Evolutionary conservation across 2,888 invertebrate species (phyloP).

Genomic region (Yponomeuta evonymella): DNA sequence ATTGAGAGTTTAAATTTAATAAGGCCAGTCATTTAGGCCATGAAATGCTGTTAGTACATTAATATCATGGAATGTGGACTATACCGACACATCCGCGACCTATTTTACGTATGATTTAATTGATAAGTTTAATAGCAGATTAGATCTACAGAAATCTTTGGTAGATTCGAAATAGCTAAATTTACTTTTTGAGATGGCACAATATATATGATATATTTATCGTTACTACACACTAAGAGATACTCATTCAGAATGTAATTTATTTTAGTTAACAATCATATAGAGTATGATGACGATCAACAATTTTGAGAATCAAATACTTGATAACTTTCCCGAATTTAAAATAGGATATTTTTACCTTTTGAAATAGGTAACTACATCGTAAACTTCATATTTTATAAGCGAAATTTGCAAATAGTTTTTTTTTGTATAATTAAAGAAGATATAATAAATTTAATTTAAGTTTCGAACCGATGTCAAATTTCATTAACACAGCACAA

Average conservation of each 20-base stretch:
- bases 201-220: not conserved
- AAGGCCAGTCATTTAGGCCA: slow-evolving; percentile 1
- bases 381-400: not conserved
- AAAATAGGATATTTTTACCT: not conserved
- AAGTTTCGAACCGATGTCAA: too few species aligned
- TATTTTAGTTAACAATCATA: too few species aligned
- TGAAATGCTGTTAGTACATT: not conserved
- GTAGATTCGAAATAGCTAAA: not conserved
- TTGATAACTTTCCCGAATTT: too few species aligned
- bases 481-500: not conserved
- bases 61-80: not conserved
- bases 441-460: not conserved
- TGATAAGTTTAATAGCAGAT: not conserved
- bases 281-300: too few species aligned
- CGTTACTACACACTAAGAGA: not conserved
- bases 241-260: too few species aligned
- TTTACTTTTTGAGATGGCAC: not conserved
- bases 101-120: not conserved
- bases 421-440: not conserved
- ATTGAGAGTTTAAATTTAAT: not conserved
- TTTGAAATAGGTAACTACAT: not conserved
- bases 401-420: not conserved
- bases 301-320: too few species aligned
- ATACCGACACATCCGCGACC: not conserved
- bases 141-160: not conserved